phyloP scores from a whole-genome alignment of 2,888 invertebrate species.

The Rugalucina vietnamica region DNA sequence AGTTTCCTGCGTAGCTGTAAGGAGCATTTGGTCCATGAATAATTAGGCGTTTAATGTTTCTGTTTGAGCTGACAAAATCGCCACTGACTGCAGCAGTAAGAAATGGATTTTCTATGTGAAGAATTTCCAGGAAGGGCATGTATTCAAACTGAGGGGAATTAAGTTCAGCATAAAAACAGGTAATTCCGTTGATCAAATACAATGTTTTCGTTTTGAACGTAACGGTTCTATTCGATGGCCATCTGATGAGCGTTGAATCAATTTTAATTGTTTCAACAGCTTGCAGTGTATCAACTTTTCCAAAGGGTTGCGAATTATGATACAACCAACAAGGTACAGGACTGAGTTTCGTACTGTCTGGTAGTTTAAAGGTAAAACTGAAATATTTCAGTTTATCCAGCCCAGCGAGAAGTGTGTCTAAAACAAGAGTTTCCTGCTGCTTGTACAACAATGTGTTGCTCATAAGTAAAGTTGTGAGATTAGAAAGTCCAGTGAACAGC shows the following conservation, averaged over 20 bases:
- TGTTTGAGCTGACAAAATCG: not conserved
- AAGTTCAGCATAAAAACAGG: not conserved
- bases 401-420: conserved; percentile 2
- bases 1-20: not conserved
- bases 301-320: conserved; percentile 14
- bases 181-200: not conserved
- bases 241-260: conserved; percentile 12
- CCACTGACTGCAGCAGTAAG: not conserved
- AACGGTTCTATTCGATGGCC: not conserved
- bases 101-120: not conserved
- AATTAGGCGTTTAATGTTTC: not conserved
- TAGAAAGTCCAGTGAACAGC: not conserved
- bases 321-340: not conserved
- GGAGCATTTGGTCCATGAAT: not conserved
- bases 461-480: not conserved
- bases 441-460: conserved; percentile 13
- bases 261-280: conserved; percentile 4
- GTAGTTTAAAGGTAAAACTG: conserved; percentile 17
- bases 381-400: not conserved
- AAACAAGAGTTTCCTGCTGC: conserved; percentile 3
- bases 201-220: not conserved
- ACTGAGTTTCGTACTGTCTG: not conserved
- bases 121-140: conserved; percentile 14
- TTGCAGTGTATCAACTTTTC: conserved; percentile 1
- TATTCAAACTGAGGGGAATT: not conserved